These are phyloP conservation scores for Dioctria rufipes DNA, from an alignment of 2,888 invertebrate species.

Conservation along the genomic window DNA sequence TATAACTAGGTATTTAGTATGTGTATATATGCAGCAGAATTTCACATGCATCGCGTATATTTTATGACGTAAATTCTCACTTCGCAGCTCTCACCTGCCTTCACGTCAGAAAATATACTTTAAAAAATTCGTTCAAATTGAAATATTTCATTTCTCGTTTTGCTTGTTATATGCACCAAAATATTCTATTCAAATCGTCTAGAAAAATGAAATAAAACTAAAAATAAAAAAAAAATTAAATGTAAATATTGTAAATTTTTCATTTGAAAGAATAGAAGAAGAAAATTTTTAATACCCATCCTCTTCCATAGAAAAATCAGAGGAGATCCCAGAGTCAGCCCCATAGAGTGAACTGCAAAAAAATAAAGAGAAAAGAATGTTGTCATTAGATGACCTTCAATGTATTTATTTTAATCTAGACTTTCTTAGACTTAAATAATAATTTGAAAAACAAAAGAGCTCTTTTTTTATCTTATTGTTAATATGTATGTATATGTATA, in stretches of 20 bases:
- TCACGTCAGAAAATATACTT: slow-evolving; percentile 64
- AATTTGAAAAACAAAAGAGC: too few species aligned
- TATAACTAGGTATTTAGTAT: too few species aligned
- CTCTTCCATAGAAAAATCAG: slow-evolving; percentile 90
- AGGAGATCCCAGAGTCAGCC: slow-evolving; percentile 83
- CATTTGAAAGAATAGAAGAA: slow-evolving; percentile 21
- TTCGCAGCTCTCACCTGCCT: slow-evolving; percentile 67
- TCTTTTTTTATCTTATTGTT: too few species aligned
- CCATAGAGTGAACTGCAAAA: slow-evolving; percentile 83
- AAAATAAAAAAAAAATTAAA: slow-evolving; percentile 5
- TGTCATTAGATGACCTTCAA: background rate
- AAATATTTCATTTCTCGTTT: slow-evolving; percentile 14
- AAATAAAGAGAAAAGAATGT: slow-evolving; percentile 59
- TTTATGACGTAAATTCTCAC: slow-evolving; percentile 65
- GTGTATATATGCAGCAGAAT: slow-evolving; percentile 51
- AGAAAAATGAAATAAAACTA: slow-evolving; percentile 29
- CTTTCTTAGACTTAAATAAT: background rate
- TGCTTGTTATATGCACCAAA: slow-evolving; percentile 28
- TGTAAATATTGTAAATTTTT: background rate
- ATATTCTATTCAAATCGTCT: slow-evolving; percentile 35
- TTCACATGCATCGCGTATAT: slow-evolving; percentile 65
- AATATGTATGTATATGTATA: background rate
- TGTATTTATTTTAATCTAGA: background rate
- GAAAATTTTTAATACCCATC: slow-evolving; percentile 74
- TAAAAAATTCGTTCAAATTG: slow-evolving; percentile 61